Evolutionary conservation across 2,888 invertebrate species (phyloP), one percentile per base, ranked within the genome.

Genomic region (Limnephilus lunatus): DNA sequence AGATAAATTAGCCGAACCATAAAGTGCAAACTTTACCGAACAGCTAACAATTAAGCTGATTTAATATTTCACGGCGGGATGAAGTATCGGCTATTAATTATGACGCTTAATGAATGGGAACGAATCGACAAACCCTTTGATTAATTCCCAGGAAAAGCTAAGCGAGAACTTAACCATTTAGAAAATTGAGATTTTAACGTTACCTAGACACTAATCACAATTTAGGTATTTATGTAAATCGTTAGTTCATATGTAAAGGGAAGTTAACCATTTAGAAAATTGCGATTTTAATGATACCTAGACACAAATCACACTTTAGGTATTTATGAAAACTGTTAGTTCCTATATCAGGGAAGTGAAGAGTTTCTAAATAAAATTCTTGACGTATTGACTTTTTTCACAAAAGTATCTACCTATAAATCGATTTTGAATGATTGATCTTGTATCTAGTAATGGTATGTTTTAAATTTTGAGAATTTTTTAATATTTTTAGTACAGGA

Each of bases 1-100:
- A 68, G 88, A 68, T 88, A 68, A 68, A 30, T 88, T 68, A 35
- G 53, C 68, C 53, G 7, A 19, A 30, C 88, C 31, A 35, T 88
- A 88, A 88, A 88, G 31, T 53, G 68, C 32, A 68, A 88, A 31
- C 68, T 68, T 88, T 53, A 30, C 68, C 88, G 11, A 32, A 68
- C 88, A 68, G 53, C 88, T 35, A 88, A 88, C 88, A 88, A 88
- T 88, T 88, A 88, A 88, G 88, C 88, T 88, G 32, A 88, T 68
- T 88, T 88, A 30, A 88, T 88, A 88, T 88, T 88, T 88, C 88
- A 88, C 88, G 88, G 88, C 31, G 53, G 68, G 31, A 68, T 88
- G 68, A 32, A 53, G 48, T 35, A 88, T 88, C 68, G 32, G 68
- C 53, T 35, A 53, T 88, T 88, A 53, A 88, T 88, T 88, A 88